A percentile compares a stretch with the other conserved stretches of the same genome.
These are phyloP conservation scores for Metopia argyrocephala DNA, from an alignment of 2,888 invertebrate genomes.

Conservation along the genomic window DNA sequence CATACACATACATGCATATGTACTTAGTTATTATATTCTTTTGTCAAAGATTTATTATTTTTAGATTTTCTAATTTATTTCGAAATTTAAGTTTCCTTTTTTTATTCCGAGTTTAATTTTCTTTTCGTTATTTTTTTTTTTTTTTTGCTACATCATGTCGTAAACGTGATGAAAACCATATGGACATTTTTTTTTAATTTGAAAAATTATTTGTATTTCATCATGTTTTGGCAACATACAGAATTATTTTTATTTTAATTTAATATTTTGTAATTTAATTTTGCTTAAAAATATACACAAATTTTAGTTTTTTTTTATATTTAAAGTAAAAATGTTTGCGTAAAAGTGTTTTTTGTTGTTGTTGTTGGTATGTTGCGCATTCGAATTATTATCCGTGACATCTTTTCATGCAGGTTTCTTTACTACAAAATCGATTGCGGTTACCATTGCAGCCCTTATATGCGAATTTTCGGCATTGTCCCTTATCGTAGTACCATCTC, in stretches of 20 bases:
- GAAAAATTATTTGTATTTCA: conserved; percentile 12
- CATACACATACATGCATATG: background rate
- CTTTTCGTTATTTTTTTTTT: background rate
- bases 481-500: conserved; percentile 85
- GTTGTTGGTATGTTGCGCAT: background rate
- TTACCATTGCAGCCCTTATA: conserved; percentile 88
- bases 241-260: background rate
- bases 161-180: conserved; percentile 52
- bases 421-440: conserved; percentile 85
- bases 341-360: background rate
- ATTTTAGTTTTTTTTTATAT: background rate
- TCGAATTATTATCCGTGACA: conserved; percentile 78
- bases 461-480: conserved; percentile 82
- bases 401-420: conserved; percentile 86
- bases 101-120: no score
- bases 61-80: background rate
- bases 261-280: conserved; percentile 3
- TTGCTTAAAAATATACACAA: background rate
- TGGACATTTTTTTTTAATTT: no score
- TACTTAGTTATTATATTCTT: background rate
- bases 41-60: background rate
- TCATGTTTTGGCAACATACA: conserved; percentile 8
- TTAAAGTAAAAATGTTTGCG: background rate
- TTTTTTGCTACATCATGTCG: conserved; percentile 16
- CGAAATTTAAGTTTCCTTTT: background rate